These are phyloP conservation scores for Trypoxylus dichotomus DNA, from an alignment of 1,140 invertebrate genomes.

Conservation along the genomic window DNA sequence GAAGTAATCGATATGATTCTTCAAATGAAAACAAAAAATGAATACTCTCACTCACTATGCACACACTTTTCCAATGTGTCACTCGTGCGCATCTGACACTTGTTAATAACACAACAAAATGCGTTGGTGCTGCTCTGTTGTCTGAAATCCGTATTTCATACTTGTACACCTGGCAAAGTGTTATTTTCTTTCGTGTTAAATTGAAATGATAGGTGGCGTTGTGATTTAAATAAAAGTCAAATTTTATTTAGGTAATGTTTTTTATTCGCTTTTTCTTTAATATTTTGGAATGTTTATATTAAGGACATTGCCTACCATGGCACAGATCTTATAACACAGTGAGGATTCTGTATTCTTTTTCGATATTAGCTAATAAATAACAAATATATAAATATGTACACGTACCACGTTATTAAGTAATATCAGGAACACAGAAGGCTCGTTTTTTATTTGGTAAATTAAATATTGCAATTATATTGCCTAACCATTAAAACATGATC, in stretches of 20 bases:
- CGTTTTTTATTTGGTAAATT: slow-evolving; percentile 31
- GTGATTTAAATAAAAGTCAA: not conserved
- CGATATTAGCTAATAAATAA: slow-evolving; percentile 31
- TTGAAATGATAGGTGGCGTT: not conserved
- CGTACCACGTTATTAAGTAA: slow-evolving; percentile 26
- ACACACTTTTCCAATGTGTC: too few relatives aligned
- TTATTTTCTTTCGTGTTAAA: not conserved
- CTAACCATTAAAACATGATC: slow-evolving; percentile 32
- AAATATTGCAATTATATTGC: slow-evolving; percentile 32
- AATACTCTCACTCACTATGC: too few relatives aligned
- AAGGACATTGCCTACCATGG: slow-evolving; percentile 29
- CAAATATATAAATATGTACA: slow-evolving; percentile 30
- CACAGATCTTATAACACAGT: slow-evolving; percentile 31
- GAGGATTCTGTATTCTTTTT: slow-evolving; percentile 19
- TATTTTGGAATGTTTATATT: slow-evolving; percentile 31
- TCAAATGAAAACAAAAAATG: too few relatives aligned
- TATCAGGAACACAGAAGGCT: slow-evolving; percentile 29
- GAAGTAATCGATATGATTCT: too few relatives aligned
- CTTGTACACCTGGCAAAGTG: too few relatives aligned
- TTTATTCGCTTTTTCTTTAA: slow-evolving; percentile 29
- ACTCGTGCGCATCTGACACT: too few relatives aligned
- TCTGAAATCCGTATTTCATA: too few relatives aligned
- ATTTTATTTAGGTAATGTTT: slow-evolving; percentile 26
- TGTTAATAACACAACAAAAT: too few relatives aligned
- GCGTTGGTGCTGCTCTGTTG: too few relatives aligned